Percentiles rank a stretch among this genome's conserved stretches.
Evolutionary conservation across 1,140 invertebrate species (phyloP).

Genomic region (Trichogramma pretiosum): DNA sequence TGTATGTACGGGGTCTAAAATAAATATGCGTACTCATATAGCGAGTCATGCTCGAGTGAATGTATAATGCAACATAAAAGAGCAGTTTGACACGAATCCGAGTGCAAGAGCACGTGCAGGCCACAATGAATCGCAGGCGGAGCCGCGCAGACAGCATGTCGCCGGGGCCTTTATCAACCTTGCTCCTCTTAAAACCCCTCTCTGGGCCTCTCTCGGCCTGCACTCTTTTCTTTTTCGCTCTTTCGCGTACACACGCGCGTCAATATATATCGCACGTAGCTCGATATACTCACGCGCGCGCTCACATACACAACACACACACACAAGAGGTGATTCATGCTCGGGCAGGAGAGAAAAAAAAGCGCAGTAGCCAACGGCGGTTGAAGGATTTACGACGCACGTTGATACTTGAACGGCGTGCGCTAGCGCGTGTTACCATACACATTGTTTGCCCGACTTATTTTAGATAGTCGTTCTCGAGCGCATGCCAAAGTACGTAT

Average conservation of each 20-base stretch:
- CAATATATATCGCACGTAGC: no score
- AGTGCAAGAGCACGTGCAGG: background rate
- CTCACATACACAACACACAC: constrained; percentile 10
- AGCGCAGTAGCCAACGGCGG: background rate
- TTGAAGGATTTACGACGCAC: constrained; percentile 1
- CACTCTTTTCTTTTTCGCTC: constrained; percentile 12
- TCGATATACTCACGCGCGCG: background rate
- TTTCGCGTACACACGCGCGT: constrained; percentile 9
- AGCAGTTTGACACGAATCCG: no score
- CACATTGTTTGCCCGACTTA: constrained; percentile 1
- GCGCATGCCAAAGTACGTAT: no score
- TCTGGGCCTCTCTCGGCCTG: background rate
- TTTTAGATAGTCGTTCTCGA: no score
- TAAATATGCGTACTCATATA: no score
- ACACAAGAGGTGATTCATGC: constrained; percentile 29
- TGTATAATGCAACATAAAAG: no score
- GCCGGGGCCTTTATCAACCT: constrained; percentile 24
- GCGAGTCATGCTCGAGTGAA: no score
- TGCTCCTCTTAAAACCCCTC: background rate
- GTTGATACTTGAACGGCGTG: background rate
- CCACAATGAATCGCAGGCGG: background rate
- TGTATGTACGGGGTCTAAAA: no score
- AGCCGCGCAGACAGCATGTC: constrained; percentile 31
- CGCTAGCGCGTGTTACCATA: background rate
- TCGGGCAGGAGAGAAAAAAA: background rate